Conservation (phyloP, 2,113 vertebrate species). For the Elanus axillaris region DNA sequence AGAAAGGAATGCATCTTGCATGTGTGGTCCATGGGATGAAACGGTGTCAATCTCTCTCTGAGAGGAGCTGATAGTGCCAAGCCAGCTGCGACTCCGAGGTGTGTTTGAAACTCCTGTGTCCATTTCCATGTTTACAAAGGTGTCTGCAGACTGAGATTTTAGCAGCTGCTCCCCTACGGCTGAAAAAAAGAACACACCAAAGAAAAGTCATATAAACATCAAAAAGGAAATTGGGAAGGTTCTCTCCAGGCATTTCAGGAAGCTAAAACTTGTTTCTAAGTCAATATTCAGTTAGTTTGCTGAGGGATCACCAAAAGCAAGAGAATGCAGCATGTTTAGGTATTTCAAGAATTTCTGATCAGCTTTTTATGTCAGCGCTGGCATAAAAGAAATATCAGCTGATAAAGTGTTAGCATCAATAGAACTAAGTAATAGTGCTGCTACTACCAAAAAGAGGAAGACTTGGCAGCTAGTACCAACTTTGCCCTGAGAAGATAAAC, state of each 20-base stretch:
- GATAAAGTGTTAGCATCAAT: neutral
- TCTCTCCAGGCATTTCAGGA: neutral
- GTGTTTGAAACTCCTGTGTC: slow-evolving; percentile 75
- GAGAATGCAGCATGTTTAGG: neutral
- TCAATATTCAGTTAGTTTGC: neutral
- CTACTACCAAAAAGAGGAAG: neutral
- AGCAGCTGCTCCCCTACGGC: slow-evolving; percentile 84
- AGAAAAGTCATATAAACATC: neutral
- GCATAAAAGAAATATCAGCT: neutral
- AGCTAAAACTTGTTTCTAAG: neutral
- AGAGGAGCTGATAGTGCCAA: slow-evolving; percentile 75
- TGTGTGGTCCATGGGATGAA: slow-evolving; percentile 86
- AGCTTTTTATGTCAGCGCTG: neutral
- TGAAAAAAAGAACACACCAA: slow-evolving; percentile 9
- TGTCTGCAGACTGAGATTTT: slow-evolving; percentile 89
- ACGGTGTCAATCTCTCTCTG: slow-evolving; percentile 84
- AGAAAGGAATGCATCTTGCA: slow-evolving; percentile 92
- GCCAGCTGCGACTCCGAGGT: slow-evolving; percentile 84
- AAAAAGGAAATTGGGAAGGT: neutral
- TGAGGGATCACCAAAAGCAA: neutral
- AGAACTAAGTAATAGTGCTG: neutral
- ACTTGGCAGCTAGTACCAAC: neutral
- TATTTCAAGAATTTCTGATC: neutral
- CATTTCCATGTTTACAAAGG: slow-evolving; percentile 85
- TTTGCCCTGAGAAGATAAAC: neutral